Evolutionary conservation across 2,888 invertebrate species (phyloP).

Genomic region (Lissocephala sabroskyi): DNA sequence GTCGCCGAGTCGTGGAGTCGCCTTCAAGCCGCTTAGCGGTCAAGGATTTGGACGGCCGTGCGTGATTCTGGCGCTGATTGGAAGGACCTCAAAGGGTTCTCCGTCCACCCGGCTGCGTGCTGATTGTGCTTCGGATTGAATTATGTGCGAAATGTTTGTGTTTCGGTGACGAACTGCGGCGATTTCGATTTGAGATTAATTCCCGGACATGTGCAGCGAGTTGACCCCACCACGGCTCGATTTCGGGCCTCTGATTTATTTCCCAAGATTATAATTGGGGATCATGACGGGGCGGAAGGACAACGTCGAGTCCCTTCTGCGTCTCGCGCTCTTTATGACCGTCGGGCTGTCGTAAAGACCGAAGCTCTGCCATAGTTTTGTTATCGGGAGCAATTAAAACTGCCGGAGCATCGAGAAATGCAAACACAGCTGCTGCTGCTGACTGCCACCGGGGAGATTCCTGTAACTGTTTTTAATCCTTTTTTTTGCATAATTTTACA

Average conservation of each 20-base stretch:
- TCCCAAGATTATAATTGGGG: slow-evolving; percentile 24
- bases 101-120: slow-evolving; percentile 17
- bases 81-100: background rate
- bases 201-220: slow-evolving; percentile 18
- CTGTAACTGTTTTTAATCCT: slow-evolving; percentile 53
- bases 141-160: slow-evolving; percentile 44
- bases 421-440: slow-evolving; percentile 38
- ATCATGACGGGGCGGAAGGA: background rate
- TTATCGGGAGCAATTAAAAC: slow-evolving; percentile 51
- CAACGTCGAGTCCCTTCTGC: background rate
- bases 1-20: slow-evolving; percentile 30
- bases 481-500: slow-evolving; percentile 58
- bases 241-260: slow-evolving; percentile 28
- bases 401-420: slow-evolving; percentile 26
- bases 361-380: slow-evolving; percentile 34
- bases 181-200: slow-evolving; percentile 48
- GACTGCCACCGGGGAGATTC: slow-evolving; percentile 17
- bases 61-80: slow-evolving; percentile 49
- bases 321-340: slow-evolving; percentile 16
- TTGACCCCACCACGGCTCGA: slow-evolving; percentile 9
- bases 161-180: background rate
- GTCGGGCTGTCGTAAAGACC: slow-evolving; percentile 44
- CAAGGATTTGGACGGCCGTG: background rate
- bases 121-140: slow-evolving; percentile 35
- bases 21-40: background rate